These are phyloP conservation scores for Carcina quercana DNA, from an alignment of 2,888 invertebrate species.

Conservation along the genomic window DNA sequence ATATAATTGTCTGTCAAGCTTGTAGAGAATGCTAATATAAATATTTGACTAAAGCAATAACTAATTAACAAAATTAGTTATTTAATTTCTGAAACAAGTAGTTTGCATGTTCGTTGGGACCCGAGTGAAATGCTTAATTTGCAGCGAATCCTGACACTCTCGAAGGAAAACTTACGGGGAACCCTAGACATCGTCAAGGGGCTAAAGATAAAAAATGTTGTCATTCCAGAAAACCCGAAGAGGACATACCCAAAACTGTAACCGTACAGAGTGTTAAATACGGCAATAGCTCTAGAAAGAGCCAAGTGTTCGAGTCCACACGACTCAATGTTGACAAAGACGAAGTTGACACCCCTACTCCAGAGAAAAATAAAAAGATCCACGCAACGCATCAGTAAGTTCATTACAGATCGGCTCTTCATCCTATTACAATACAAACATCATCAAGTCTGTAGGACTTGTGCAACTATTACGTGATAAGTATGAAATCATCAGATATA, in stretches of 20 bases:
- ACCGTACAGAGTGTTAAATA: slow-evolving; percentile 64
- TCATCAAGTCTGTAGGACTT: not conserved
- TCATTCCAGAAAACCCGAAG: slow-evolving; percentile 69
- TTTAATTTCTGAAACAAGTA: too few species aligned
- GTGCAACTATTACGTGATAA: not conserved
- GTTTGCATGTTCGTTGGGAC: too few species aligned
- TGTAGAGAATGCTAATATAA: too few species aligned
- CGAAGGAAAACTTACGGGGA: too few species aligned
- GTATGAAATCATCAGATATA: not conserved
- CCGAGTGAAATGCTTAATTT: too few species aligned
- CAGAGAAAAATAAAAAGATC: slow-evolving; percentile 74
- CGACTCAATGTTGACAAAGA: slow-evolving; percentile 83
- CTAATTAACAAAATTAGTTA: too few species aligned
- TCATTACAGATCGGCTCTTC: slow-evolving; percentile 11
- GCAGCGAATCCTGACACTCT: too few species aligned
- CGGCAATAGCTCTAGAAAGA: slow-evolving; percentile 70
- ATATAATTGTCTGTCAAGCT: too few species aligned
- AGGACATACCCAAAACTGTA: slow-evolving; percentile 61
- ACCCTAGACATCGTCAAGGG: too few species aligned
- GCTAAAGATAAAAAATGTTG: slow-evolving; percentile 32
- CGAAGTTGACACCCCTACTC: slow-evolving; percentile 78
- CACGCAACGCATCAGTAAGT: slow-evolving; percentile 62
- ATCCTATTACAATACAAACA: slow-evolving; percentile 4
- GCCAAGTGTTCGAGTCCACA: slow-evolving; percentile 81
- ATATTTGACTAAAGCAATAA: too few species aligned